phyloP scores from a whole-genome alignment of 2,113 vertebrate genomes.

The Ramphastos sulfuratus region DNA sequence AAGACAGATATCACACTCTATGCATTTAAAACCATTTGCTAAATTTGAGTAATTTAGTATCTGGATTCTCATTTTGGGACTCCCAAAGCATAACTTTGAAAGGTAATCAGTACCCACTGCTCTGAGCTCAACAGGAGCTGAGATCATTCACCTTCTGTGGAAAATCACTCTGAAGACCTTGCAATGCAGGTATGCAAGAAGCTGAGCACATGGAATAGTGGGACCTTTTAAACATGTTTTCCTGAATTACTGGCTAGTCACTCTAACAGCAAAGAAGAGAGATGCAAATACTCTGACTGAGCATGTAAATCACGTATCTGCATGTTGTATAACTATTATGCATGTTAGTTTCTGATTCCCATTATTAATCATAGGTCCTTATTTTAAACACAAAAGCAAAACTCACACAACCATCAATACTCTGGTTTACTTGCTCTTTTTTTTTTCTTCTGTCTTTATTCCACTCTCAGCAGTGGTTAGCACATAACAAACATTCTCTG shows the following conservation, averaged over 20 bases:
- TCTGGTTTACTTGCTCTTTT: neutral
- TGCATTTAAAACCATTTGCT: conserved; percentile 48
- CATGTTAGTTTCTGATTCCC: neutral
- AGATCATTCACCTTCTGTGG: neutral
- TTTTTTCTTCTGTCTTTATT: neutral
- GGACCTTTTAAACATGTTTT: neutral
- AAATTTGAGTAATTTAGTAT: conserved; percentile 40
- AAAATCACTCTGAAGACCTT: conserved; percentile 2
- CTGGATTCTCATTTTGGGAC: conserved; percentile 53
- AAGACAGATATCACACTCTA: conserved; percentile 14
- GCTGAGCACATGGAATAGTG: neutral
- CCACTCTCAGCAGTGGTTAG: neutral
- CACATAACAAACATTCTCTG: neutral
- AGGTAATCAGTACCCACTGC: conserved; percentile 31
- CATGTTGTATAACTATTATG: neutral
- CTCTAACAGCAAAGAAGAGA: neutral
- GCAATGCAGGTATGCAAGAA: neutral
- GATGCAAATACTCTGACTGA: neutral
- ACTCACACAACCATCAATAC: neutral
- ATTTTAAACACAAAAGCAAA: neutral
- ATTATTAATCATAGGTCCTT: neutral
- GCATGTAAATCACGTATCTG: neutral
- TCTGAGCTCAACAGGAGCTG: conserved; percentile 18
- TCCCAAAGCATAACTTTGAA: conserved; percentile 53
- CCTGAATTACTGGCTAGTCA: neutral